Evolutionary conservation across 2,113 vertebrate species (phyloP), one percentile per base, ranked within the genome.

Genomic region (Periophthalmus modestus): DNA sequence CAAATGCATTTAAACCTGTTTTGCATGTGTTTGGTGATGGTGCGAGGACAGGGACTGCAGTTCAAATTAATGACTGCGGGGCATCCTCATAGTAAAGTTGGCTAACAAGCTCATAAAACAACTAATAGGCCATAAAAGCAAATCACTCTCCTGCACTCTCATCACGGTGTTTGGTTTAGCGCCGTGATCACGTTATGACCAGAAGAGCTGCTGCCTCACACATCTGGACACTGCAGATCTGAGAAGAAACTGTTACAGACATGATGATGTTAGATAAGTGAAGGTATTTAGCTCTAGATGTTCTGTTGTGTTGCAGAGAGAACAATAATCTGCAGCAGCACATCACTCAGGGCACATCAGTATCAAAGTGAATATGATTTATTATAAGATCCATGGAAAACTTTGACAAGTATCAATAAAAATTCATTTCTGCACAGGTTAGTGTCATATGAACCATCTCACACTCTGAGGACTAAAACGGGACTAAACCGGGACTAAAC

Each of bases 71-170:
- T 65, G 34, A 65, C 62, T 18, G 62, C 62, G 10, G 62, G 62
- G 62, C 62, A 65, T 65, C 62, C 34, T 12, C 62, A 65, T 34
- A 65, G 62, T 65, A 65, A 65, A 36, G 34, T 39, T 65, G 62
- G 62, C 62, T 65, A 65, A 65, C 62, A 65, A 65, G 62, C 62
- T 65, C 62, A 21, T 65, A 65, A 65, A 65, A 65, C 62, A 65
- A 65, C 62, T 65, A 65, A 65, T 65, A 65, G 62, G 62, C 34
- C 62, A 65, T 65, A 65, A 65, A 65, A 39, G 33, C 62, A 39
- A 65, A 65, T 65, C 62, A 65, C 62, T 65, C 62, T 65, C 62
- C 34, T 65, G 62, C 39, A 65, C 34, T 65, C 62, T 65, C 34
- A 13, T 65, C 62, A n/a, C 18, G 7, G 34, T 65, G 62, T 65